Evolutionary conservation across 2,888 invertebrate genomes (phyloP).

Genomic region (Portevinia maculata): DNA sequence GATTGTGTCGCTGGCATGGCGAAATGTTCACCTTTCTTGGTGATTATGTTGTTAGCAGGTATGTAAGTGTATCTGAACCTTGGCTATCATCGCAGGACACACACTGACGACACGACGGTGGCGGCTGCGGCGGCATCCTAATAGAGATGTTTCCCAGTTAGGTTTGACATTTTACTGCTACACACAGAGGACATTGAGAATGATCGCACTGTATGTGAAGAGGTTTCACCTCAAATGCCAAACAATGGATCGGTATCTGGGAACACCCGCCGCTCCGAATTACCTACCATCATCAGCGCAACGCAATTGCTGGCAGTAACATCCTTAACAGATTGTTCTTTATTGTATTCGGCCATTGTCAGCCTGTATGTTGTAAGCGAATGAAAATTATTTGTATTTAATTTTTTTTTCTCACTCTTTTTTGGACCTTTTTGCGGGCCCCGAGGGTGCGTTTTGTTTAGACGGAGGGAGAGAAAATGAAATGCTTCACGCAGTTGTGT

Average conservation of each 20-base stretch:
- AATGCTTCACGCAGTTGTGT: constrained; percentile 62
- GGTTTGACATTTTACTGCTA: constrained; percentile 66
- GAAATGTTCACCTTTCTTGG: constrained; percentile 47
- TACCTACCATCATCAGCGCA: constrained; percentile 70
- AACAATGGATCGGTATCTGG: constrained; percentile 70
- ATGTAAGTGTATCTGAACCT: constrained; percentile 59
- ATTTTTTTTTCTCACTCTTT: constrained; percentile 50
- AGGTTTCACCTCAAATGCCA: constrained; percentile 74
- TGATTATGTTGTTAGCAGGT: constrained; percentile 73
- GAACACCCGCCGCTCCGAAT: constrained; percentile 73
- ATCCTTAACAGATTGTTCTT: constrained; percentile 67
- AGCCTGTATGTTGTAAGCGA: constrained; percentile 47
- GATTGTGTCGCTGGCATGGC: constrained; percentile 42
- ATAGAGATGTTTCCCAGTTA: constrained; percentile 65
- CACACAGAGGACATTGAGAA: constrained; percentile 10
- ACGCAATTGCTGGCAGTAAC: constrained; percentile 60
- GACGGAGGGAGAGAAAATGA: constrained; percentile 34
- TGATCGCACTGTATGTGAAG: constrained; percentile 49
- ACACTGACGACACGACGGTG: constrained; percentile 36
- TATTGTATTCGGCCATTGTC: constrained; percentile 63
- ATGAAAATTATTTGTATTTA: constrained; percentile 68
- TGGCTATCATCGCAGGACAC: constrained; percentile 40
- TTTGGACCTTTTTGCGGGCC: constrained; percentile 45
- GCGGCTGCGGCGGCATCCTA: constrained; percentile 65
- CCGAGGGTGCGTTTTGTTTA: constrained; percentile 62